phyloP scores from a whole-genome alignment of 53 echinoderm and acorn worm genomes.

The Henricia sp. region DNA sequence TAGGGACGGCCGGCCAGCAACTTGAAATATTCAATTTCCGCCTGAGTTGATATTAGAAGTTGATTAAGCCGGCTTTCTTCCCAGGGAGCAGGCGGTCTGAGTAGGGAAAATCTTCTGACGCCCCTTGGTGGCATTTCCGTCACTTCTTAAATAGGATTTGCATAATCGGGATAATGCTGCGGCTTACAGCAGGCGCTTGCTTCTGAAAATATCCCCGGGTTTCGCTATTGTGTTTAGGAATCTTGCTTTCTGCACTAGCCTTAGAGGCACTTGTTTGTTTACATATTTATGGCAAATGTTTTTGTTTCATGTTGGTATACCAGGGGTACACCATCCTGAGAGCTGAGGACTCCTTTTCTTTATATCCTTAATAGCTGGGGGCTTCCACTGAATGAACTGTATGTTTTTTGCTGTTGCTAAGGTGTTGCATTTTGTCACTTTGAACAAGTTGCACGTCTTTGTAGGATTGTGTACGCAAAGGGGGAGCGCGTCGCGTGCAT shows the following conservation, averaged over 20 bases:
- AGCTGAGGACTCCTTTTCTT: too few relatives aligned
- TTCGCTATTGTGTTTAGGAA: not conserved
- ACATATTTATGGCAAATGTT: too few relatives aligned
- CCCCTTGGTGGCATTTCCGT: not conserved
- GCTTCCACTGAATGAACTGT: too few relatives aligned
- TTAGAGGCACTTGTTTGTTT: too few relatives aligned
- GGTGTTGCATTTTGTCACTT: too few relatives aligned
- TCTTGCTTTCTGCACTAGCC: not conserved
- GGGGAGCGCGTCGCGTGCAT: too few relatives aligned
- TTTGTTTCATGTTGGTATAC: too few relatives aligned
- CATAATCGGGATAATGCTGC: not conserved
- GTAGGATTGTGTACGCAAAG: too few relatives aligned
- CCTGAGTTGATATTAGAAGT: not conserved
- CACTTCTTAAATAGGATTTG: constrained; percentile 1
- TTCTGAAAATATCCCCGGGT: not conserved
- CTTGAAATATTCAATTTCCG: constrained; percentile 25
- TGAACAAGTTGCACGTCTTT: too few relatives aligned
- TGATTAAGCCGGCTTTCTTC: not conserved
- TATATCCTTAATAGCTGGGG: too few relatives aligned
- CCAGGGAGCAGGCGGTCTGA: constrained; percentile 23
- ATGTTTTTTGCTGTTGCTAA: too few relatives aligned
- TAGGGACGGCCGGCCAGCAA: not conserved
- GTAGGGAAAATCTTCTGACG: not conserved
- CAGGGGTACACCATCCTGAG: too few relatives aligned
- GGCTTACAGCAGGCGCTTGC: not conserved